Evolutionary conservation across 1,140 invertebrate species (phyloP).

Genomic region (Venturia canescens): DNA sequence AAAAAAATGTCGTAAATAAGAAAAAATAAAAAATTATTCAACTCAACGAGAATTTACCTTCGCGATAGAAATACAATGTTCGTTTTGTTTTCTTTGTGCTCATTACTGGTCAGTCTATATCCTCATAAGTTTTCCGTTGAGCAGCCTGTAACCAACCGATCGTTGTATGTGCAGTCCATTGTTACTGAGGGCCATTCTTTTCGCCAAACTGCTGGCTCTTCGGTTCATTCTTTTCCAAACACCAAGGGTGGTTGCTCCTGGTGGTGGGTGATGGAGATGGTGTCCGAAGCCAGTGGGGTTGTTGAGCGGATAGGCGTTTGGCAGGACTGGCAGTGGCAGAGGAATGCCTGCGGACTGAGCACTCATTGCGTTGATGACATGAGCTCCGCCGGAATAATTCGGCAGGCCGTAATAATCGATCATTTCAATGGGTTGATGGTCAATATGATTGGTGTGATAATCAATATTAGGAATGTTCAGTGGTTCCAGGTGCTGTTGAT

Average conservation of each 20-base stretch:
- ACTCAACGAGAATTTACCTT: conserved; percentile 32
- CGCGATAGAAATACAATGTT: neutral
- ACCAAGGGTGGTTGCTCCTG: neutral
- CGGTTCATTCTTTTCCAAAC: conserved; percentile 34
- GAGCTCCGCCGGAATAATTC: conserved; percentile 5
- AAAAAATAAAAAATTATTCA: neutral
- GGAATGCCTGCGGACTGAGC: neutral
- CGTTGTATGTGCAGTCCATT: conserved; percentile 45
- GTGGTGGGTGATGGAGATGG: neutral
- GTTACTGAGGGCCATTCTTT: conserved; percentile 21
- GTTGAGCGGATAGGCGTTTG: conserved; percentile 22
- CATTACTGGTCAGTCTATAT: conserved; percentile 47
- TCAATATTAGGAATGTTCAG: conserved; percentile 34
- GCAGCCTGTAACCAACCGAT: conserved; percentile 43
- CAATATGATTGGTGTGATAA: conserved; percentile 14
- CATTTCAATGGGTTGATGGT: neutral
- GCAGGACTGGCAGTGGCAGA: neutral
- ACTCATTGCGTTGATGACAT: neutral
- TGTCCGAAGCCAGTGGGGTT: neutral
- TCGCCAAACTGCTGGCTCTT: neutral
- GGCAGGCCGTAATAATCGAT: conserved; percentile 35
- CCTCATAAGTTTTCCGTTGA: conserved; percentile 43
- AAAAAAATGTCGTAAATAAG: conserved; percentile 11
- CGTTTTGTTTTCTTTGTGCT: neutral
- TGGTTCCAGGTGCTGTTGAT: conserved; percentile 30